phyloP scores from a whole-genome alignment of 1,140 invertebrate genomes.

The Vollenhovia emeryi region DNA sequence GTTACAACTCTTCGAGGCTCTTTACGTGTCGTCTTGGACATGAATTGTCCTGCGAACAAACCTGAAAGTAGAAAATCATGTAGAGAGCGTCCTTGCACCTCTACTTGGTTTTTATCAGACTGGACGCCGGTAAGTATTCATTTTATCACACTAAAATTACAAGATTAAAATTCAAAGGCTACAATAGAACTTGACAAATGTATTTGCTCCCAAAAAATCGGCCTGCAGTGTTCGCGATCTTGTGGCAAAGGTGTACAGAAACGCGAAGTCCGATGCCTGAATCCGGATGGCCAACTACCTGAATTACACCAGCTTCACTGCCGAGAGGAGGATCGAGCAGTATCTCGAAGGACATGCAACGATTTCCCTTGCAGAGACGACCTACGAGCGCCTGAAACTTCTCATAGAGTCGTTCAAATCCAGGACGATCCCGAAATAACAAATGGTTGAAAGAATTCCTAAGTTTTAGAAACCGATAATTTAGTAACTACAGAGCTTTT shows the following conservation, averaged over 20 bases:
- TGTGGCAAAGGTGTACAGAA: slow-evolving; percentile 88
- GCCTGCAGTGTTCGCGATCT: slow-evolving; percentile 84
- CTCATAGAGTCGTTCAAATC: slow-evolving; percentile 70
- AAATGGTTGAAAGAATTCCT: slow-evolving; percentile 66
- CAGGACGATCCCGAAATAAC: slow-evolving; percentile 76
- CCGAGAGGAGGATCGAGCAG: slow-evolving; percentile 86
- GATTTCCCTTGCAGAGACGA: slow-evolving; percentile 86
- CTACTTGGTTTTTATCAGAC: slow-evolving; percentile 88
- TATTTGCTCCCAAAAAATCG: neutral
- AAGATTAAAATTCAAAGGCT: neutral
- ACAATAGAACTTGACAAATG: slow-evolving; percentile 23
- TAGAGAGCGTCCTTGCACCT: slow-evolving; percentile 85
- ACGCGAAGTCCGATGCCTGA: slow-evolving; percentile 87
- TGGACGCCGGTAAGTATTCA: slow-evolving; percentile 86
- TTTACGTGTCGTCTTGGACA: slow-evolving; percentile 81
- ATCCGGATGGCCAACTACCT: slow-evolving; percentile 82
- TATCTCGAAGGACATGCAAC: slow-evolving; percentile 87
- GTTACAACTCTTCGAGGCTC: slow-evolving; percentile 81
- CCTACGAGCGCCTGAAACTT: slow-evolving; percentile 53
- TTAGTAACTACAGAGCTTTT: neutral
- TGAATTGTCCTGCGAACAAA: slow-evolving; percentile 83
- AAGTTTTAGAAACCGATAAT: neutral
- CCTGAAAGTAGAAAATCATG: slow-evolving; percentile 83
- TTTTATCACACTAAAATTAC: neutral
- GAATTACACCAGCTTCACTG: slow-evolving; percentile 84